Evolutionary conservation across 2,797 vertebrate genomes (phyloP).

Genomic region (Mormyrops attenuatus): DNA sequence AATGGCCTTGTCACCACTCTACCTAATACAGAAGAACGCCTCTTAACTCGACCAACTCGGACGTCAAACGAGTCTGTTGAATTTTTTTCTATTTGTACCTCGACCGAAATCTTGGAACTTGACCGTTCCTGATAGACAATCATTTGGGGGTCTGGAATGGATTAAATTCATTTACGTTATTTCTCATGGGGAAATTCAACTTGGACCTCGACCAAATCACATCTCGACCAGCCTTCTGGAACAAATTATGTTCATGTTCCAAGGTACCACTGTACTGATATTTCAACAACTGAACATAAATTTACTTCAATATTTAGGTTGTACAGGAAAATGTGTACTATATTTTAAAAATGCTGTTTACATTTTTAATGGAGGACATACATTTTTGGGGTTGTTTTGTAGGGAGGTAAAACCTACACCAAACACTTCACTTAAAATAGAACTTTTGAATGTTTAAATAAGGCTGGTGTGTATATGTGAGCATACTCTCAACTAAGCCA

Average conservation of each 20-base stretch:
- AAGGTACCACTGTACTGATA: not conserved
- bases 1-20: not conserved
- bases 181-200: not conserved
- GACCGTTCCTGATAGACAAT: not conserved
- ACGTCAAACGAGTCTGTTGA: not conserved
- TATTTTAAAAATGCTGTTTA: not conserved
- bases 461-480: not conserved
- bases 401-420: not conserved
- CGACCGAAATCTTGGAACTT: not conserved
- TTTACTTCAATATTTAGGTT: not conserved
- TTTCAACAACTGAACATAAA: not conserved
- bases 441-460: not conserved
- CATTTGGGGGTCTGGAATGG: not conserved
- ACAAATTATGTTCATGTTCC: not conserved
- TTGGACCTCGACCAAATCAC: not conserved
- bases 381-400: not conserved
- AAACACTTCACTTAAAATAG: not conserved
- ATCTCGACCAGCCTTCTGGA: not conserved
- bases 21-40: not conserved
- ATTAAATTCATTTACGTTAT: not conserved
- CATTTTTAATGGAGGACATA: not conserved
- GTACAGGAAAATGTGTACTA: not conserved
- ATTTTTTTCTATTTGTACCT: not conserved
- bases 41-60: not conserved
- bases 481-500: not conserved